These are phyloP conservation scores for Umimayanthus chanpuru DNA, from an alignment of 92 coral and sea anemone species.

Conservation along the genomic window DNA sequence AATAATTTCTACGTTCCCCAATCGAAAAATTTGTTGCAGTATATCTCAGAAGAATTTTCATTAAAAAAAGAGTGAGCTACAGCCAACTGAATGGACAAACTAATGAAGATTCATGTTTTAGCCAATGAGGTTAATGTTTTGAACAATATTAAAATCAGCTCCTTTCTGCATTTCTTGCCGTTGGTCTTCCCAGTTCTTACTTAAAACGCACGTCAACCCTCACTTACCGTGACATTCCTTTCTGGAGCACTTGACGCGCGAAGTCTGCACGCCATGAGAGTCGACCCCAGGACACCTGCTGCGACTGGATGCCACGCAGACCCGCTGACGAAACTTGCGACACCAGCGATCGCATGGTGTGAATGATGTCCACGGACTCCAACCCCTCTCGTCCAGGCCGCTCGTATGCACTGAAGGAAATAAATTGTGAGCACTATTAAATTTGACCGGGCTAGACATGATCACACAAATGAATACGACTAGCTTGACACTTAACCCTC, in stretches of 20 bases:
- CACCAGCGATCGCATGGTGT: constrained; percentile 89
- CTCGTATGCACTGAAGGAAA: neutral
- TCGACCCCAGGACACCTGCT: constrained; percentile 83
- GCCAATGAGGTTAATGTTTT: no score
- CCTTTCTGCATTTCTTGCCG: no score
- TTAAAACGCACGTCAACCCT: neutral
- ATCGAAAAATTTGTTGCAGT: no score
- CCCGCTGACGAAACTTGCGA: constrained; percentile 82
- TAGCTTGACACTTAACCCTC: no score
- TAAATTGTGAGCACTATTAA: neutral
- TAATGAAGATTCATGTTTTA: no score
- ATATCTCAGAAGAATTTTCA: no score
- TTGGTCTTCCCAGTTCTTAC: no score
- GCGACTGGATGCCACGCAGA: constrained; percentile 72
- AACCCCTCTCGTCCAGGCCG: constrained; percentile 64
- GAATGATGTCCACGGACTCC: constrained; percentile 92
- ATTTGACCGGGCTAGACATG: neutral
- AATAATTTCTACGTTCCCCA: no score
- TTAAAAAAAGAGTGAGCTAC: no score
- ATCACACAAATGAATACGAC: no score
- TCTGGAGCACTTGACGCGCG: constrained; percentile 66
- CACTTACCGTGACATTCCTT: constrained; percentile 83
- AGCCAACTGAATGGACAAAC: no score
- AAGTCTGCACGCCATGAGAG: constrained; percentile 75
- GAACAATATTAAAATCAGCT: no score